Evolutionary conservation across 1,140 invertebrate genomes (phyloP).

Genomic region (Cardiocondyla obscurior): DNA sequence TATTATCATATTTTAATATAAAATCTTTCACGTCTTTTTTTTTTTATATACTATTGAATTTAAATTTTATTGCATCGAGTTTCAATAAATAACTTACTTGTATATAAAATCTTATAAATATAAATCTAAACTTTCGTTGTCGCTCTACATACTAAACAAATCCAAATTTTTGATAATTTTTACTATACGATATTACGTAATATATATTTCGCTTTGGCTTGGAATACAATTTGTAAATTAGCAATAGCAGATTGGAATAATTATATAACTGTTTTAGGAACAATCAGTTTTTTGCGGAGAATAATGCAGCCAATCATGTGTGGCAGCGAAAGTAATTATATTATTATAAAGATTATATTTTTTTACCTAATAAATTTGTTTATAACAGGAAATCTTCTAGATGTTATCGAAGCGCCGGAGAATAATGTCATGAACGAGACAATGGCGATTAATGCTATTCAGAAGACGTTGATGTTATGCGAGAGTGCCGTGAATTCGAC

Average conservation of each 20-base stretch:
- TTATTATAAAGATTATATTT: slow-evolving; percentile 47
- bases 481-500: slow-evolving; percentile 88
- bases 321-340: slow-evolving; percentile 45
- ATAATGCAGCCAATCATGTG: not conserved
- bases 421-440: slow-evolving; percentile 88
- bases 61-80: not conserved
- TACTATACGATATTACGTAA: not conserved
- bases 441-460: slow-evolving; percentile 94
- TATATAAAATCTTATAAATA: not conserved
- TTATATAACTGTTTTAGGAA: not conserved
- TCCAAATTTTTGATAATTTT: not conserved
- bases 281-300: not conserved
- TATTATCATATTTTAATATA: not conserved
- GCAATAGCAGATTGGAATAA: not conserved
- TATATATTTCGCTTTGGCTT: not conserved
- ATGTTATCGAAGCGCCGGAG: slow-evolving; percentile 81
- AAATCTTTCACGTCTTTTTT: not conserved
- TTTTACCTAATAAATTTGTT: slow-evolving; percentile 66
- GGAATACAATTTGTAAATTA: not conserved
- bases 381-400: slow-evolving; percentile 83
- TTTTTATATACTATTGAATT: not conserved
- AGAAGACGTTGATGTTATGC: slow-evolving; percentile 94
- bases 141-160: not conserved
- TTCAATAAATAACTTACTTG: not conserved
- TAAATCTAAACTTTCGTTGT: slow-evolving; percentile 8